Evolutionary conservation across 2,113 vertebrate species (phyloP).

Genomic region (Melanocharis versteri): DNA sequence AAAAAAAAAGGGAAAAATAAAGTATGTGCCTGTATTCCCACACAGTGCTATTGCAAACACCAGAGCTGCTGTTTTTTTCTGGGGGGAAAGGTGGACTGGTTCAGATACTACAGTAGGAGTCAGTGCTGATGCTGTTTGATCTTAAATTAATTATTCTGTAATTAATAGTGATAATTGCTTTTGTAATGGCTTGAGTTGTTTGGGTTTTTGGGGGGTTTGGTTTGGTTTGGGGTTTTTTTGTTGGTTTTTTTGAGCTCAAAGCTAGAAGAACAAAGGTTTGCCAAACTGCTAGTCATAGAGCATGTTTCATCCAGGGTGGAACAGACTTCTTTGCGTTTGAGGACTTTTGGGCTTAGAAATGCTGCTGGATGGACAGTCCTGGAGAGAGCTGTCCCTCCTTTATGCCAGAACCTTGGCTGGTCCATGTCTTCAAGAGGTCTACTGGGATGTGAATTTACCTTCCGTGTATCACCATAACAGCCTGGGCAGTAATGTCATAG

Average conservation of each 20-base stretch:
- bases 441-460: neutral
- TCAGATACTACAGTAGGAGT: neutral
- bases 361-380: neutral
- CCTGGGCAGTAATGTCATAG: neutral
- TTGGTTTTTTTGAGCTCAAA: neutral
- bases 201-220: fast-evolving
- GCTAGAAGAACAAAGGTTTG: slow-evolving; percentile 52
- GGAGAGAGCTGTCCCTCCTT: neutral
- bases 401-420: slow-evolving; percentile 7
- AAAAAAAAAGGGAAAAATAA: neutral
- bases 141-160: neutral
- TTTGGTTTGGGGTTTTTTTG: neutral
- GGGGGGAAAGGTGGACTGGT: neutral
- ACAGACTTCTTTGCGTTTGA: neutral
- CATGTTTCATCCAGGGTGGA: neutral
- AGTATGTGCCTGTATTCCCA: neutral
- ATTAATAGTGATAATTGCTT: neutral
- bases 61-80: neutral
- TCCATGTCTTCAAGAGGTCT: fast-evolving
- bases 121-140: neutral
- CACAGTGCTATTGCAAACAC: neutral
- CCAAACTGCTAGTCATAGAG: slow-evolving; percentile 36
- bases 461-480: neutral
- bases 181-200: neutral
- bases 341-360: neutral